phyloP scores from a whole-genome alignment of 1,140 invertebrate species.

The Drosophila miranda region DNA sequence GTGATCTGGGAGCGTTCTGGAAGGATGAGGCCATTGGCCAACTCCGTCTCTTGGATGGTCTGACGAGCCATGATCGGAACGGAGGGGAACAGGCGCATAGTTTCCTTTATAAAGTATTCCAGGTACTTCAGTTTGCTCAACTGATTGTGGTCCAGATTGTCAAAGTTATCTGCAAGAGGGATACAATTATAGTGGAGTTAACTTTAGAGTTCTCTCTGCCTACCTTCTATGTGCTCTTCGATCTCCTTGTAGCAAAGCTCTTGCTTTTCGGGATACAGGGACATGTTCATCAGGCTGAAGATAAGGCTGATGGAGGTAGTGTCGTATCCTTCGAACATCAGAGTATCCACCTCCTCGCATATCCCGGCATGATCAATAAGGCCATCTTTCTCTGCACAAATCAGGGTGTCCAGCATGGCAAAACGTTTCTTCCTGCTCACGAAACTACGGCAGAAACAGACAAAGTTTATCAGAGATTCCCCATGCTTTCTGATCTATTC shows the following conservation, averaged over 20 bases:
- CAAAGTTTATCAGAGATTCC: too few relatives aligned
- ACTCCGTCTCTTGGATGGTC: constrained; percentile 83
- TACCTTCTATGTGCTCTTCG: constrained; percentile 53
- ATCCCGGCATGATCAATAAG: constrained; percentile 79
- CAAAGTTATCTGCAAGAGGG: constrained; percentile 48
- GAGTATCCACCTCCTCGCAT: constrained; percentile 90
- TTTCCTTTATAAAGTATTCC: constrained; percentile 86
- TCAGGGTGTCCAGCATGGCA: constrained; percentile 91
- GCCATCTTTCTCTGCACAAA: constrained; percentile 84
- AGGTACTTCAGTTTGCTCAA: constrained; percentile 86
- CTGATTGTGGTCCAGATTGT: constrained; percentile 83
- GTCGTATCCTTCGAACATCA: constrained; percentile 91
- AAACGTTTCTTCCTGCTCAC: constrained; percentile 83
- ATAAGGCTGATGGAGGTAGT: constrained; percentile 86
- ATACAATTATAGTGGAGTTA: neutral
- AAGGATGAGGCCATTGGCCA: constrained; percentile 80
- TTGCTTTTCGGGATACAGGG: constrained; percentile 86
- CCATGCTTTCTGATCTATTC: neutral
- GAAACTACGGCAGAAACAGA: constrained; percentile 10
- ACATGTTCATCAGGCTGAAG: constrained; percentile 85
- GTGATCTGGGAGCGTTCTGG: constrained; percentile 82
- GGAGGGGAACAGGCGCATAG: constrained; percentile 86
- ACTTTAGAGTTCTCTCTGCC: too few relatives aligned
- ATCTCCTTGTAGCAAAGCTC: constrained; percentile 84
- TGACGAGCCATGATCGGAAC: constrained; percentile 86